These are phyloP conservation scores for Ceratothoa steindachneri DNA, from an alignment of 2,888 invertebrate genomes.

Conservation along the genomic window DNA sequence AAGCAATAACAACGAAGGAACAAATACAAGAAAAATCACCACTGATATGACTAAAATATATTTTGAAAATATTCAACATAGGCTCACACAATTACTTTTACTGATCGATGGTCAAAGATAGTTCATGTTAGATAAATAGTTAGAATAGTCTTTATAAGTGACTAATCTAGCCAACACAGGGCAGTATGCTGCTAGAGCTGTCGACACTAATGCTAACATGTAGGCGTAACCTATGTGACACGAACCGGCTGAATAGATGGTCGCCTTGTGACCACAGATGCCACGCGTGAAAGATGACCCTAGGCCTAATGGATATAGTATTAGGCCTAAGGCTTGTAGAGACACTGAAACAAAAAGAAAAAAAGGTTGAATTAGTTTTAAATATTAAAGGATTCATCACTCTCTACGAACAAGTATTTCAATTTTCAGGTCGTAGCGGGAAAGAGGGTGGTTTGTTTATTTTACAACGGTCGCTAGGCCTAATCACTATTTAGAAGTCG, in stretches of 20 bases:
- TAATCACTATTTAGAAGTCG: too few species aligned
- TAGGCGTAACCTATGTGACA: conserved; percentile 56
- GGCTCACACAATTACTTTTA: not conserved
- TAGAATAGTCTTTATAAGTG: conserved; percentile 42
- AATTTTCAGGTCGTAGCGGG: too few species aligned
- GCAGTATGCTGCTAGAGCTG: conserved; percentile 54
- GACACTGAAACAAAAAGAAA: conserved; percentile 51
- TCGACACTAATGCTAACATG: conserved; percentile 54
- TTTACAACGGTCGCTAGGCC: too few species aligned
- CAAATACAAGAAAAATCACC: not conserved
- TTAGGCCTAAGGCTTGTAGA: conserved; percentile 53
- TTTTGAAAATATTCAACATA: not conserved
- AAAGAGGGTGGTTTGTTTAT: too few species aligned
- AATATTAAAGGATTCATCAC: conserved; percentile 2
- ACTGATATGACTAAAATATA: not conserved
- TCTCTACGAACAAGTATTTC: too few species aligned
- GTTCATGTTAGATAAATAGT: conserved; percentile 36
- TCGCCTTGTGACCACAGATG: conserved; percentile 52
- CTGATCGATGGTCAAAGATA: conserved; percentile 3
- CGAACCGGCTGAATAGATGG: conserved; percentile 52
- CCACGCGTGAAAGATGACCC: conserved; percentile 53
- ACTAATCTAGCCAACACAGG: conserved; percentile 53
- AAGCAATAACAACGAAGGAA: not conserved
- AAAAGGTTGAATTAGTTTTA: conserved; percentile 6
- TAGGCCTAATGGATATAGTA: conserved; percentile 55